Evolutionary conservation across 1,140 invertebrate genomes (phyloP).

Genomic region (Fopius arisanus): DNA sequence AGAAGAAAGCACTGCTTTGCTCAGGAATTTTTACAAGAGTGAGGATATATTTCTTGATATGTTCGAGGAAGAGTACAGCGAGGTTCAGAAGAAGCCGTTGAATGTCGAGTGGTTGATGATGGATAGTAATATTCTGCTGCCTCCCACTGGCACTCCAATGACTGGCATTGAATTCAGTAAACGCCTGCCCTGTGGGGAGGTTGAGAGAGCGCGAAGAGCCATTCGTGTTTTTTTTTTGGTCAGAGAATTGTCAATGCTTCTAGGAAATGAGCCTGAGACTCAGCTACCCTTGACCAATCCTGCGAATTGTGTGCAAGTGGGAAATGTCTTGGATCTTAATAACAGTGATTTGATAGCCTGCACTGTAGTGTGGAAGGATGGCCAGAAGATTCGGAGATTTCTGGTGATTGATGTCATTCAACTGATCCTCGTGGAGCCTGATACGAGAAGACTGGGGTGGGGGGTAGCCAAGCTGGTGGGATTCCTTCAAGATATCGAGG

Average conservation of each 20-base stretch:
- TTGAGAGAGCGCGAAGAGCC: slow-evolving; percentile 90
- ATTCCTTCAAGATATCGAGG: slow-evolving; percentile 84
- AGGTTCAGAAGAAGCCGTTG: slow-evolving; percentile 85
- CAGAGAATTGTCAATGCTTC: slow-evolving; percentile 80
- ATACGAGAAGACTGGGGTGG: slow-evolving; percentile 92
- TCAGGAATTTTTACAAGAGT: slow-evolving; percentile 95
- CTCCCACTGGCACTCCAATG: slow-evolving; percentile 95
- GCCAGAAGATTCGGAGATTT: slow-evolving; percentile 88
- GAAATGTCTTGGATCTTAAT: slow-evolving; percentile 92
- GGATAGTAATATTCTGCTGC: slow-evolving; percentile 95
- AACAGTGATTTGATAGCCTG: slow-evolving; percentile 98
- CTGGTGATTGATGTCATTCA: slow-evolving; percentile 95
- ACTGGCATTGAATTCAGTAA: slow-evolving; percentile 96
- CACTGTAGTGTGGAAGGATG: slow-evolving; percentile 89
- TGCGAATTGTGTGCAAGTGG: slow-evolving; percentile 87
- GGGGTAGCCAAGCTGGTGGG: slow-evolving; percentile 95
- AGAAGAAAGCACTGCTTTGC: slow-evolving; percentile 84
- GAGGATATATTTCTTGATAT: slow-evolving; percentile 99
- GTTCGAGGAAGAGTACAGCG: slow-evolving; percentile 97
- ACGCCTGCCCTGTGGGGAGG: slow-evolving; percentile 94
- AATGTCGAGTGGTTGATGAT: slow-evolving; percentile 94
- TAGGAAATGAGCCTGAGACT: slow-evolving; percentile 84
- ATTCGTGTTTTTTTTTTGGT: slow-evolving; percentile 96
- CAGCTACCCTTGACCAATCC: slow-evolving; percentile 92
- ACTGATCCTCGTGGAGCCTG: slow-evolving; percentile 96